Conservation (phyloP, 2,113 vertebrate species). For the Mesocricetus auratus region DNA sequence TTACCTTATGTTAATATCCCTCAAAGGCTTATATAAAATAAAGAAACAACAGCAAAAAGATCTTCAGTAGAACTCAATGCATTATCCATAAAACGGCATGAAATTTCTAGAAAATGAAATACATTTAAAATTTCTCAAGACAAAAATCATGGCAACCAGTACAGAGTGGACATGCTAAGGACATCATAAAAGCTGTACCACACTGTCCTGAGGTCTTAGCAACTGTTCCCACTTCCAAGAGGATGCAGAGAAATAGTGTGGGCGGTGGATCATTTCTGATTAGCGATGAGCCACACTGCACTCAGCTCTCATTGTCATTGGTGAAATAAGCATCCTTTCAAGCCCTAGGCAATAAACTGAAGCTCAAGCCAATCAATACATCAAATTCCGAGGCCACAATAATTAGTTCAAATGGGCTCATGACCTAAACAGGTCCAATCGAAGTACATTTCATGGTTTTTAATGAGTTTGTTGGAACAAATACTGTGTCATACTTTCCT, state of each 20-base stretch:
- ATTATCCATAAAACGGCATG: neutral
- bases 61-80: neutral
- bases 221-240: neutral
- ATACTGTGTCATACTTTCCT: neutral
- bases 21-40: neutral
- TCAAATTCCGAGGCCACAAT: neutral
- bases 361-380: neutral
- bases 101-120: slow-evolving; percentile 27
- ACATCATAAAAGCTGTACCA: neutral
- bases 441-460: slow-evolving; percentile 31
- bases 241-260: neutral
- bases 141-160: neutral
- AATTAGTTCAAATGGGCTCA: slow-evolving; percentile 14
- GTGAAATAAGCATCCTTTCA: neutral
- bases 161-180: neutral
- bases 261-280: slow-evolving; percentile 2
- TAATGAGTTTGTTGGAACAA: neutral
- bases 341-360: neutral
- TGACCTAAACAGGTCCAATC: neutral
- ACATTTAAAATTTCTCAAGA: neutral
- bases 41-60: neutral
- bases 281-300: neutral
- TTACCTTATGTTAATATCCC: neutral
- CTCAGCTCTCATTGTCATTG: neutral
- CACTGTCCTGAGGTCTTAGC: neutral